Evolutionary conservation across 2,888 invertebrate species (phyloP).

Genomic region (Leptinotarsa juncta): DNA sequence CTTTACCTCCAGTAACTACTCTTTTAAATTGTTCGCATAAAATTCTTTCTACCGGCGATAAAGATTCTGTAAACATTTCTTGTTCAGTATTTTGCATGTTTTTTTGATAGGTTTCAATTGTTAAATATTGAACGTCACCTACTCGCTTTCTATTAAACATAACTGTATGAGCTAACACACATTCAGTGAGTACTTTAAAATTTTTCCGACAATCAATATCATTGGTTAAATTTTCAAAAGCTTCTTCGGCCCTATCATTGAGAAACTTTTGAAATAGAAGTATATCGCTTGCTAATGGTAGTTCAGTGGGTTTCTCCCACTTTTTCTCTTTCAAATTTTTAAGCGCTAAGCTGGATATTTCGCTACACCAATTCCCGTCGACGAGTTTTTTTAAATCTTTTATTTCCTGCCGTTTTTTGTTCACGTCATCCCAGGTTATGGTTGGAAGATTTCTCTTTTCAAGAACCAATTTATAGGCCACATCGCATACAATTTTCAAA

Average conservation of each 20-base stretch:
- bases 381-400: slow-evolving; percentile 34
- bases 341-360: slow-evolving; percentile 27
- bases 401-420: slow-evolving; percentile 9
- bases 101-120: slow-evolving; percentile 25
- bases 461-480: slow-evolving; percentile 42
- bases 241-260: not conserved
- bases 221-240: slow-evolving; percentile 7
- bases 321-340: slow-evolving; percentile 26
- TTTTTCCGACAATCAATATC: not conserved
- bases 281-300: slow-evolving; percentile 25
- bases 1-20: slow-evolving; percentile 45
- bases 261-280: slow-evolving; percentile 14
- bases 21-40: slow-evolving; percentile 17
- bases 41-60: slow-evolving; percentile 22
- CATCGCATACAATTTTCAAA: slow-evolving; percentile 40
- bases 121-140: slow-evolving; percentile 26
- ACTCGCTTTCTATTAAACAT: slow-evolving; percentile 28
- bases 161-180: slow-evolving; percentile 21
- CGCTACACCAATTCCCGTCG: slow-evolving; percentile 22
- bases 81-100: slow-evolving; percentile 4
- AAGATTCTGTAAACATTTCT: slow-evolving; percentile 17
- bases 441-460: slow-evolving; percentile 35
- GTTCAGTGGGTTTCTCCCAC: slow-evolving; percentile 23
- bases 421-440: slow-evolving; percentile 29
- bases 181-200: slow-evolving; percentile 23